Conservation (phyloP, 2,888 invertebrate species). For the Ormyrus thymus region DNA sequence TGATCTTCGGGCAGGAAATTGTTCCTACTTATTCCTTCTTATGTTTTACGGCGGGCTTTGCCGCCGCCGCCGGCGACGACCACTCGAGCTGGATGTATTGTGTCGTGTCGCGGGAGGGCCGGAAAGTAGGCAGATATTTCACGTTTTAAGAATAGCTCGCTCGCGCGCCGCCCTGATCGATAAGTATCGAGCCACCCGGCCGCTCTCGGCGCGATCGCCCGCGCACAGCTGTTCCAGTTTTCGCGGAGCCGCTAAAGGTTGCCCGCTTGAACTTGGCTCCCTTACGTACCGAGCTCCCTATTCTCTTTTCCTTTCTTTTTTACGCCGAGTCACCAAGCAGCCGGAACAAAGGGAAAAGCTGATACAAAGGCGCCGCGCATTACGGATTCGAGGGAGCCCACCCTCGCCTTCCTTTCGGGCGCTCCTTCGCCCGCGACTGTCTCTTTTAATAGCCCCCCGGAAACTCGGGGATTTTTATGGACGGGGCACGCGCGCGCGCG, state of each 20-base stretch:
- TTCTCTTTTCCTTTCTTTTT: no score
- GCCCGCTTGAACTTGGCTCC: constrained; percentile 33
- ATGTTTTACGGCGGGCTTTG: no score
- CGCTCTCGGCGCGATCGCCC: background rate
- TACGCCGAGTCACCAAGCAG: background rate
- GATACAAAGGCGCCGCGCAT: no score
- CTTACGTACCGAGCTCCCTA: background rate
- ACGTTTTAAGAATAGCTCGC: background rate
- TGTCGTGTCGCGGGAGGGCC: no score
- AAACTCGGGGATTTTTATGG: no score
- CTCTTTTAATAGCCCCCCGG: no score
- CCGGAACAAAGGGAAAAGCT: background rate
- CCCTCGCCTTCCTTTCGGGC: no score
- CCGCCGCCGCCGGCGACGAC: background rate
- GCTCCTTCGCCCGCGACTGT: no score
- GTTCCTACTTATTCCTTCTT: no score
- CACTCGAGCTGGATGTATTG: no score
- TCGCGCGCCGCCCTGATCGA: constrained; percentile 62
- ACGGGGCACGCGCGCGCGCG: background rate
- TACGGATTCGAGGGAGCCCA: no score
- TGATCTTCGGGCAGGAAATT: no score
- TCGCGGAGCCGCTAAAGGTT: constrained; percentile 22
- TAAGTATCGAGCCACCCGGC: constrained; percentile 64
- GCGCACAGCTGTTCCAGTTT: constrained; percentile 39
- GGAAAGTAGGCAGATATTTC: constrained; percentile 33